These are phyloP conservation scores for Dryadula phaetusa DNA, from an alignment of 2,888 invertebrate species.

Conservation along the genomic window DNA sequence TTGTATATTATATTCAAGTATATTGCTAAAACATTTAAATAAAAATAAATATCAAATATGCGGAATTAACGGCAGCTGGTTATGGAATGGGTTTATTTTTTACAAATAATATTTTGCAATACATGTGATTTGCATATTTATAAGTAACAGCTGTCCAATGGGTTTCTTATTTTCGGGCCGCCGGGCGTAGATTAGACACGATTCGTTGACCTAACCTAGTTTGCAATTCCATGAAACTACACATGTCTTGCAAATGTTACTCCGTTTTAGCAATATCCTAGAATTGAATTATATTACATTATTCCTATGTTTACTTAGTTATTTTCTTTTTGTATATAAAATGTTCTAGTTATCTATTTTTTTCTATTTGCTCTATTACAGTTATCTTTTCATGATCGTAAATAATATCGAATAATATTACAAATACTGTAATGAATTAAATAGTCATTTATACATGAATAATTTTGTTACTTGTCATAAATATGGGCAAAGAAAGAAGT, in stretches of 20 bases:
- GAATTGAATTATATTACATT: neutral
- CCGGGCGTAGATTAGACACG: slow-evolving; percentile 45
- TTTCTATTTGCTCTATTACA: no score
- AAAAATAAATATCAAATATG: neutral
- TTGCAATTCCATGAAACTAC: slow-evolving; percentile 42
- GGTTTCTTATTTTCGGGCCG: slow-evolving; percentile 34
- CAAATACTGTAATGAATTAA: no score
- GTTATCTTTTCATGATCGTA: no score
- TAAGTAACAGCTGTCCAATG: slow-evolving; percentile 22
- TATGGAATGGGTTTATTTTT: neutral
- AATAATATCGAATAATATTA: no score
- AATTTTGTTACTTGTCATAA: no score
- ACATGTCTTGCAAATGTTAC: slow-evolving; percentile 47
- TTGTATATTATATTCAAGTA: neutral
- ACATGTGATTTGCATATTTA: slow-evolving; percentile 12
- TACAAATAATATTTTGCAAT: slow-evolving; percentile 1
- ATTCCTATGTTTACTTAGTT: neutral
- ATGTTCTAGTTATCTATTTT: no score
- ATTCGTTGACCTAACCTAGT: slow-evolving; percentile 47
- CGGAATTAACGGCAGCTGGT: neutral
- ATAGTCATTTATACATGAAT: no score
- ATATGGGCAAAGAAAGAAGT: no score
- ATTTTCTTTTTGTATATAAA: no score
- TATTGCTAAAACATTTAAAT: neutral
- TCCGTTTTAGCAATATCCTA: slow-evolving; percentile 23